phyloP scores from a whole-genome alignment of 2,888 invertebrate genomes.

The Tachina fera region DNA sequence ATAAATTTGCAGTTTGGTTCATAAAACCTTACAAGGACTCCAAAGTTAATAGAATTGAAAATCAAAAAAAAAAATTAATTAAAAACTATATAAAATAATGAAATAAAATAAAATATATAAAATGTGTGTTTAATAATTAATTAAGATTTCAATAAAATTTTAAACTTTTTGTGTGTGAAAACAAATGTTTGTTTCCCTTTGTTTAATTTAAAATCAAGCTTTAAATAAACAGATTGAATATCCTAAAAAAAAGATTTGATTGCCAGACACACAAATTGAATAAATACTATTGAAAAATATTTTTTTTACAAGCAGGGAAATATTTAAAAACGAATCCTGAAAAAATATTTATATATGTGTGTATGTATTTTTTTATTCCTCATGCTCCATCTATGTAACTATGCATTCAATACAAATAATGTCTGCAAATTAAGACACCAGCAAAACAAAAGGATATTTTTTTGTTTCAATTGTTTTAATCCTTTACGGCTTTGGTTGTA shows the following conservation, averaged over 20 bases:
- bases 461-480: conserved; percentile 18
- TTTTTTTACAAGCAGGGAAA: background rate
- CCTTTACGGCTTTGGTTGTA: conserved; percentile 28
- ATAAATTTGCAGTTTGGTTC: conserved; percentile 34
- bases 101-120: background rate
- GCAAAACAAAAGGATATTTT: conserved; percentile 47
- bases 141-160: conserved; percentile 15
- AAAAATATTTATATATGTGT: conserved; percentile 14
- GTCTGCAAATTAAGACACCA: conserved; percentile 62
- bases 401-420: conserved; percentile 26
- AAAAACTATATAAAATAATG: background rate
- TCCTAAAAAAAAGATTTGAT: conserved; percentile 34
- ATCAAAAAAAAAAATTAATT: background rate
- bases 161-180: background rate
- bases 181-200: conserved; percentile 17
- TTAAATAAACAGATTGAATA: conserved; percentile 12
- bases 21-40: conserved; percentile 54
- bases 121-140: too few relatives aligned
- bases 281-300: conserved; percentile 1
- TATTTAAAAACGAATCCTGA: background rate
- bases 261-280: conserved; percentile 56
- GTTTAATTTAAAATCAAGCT: conserved; percentile 7
- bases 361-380: conserved; percentile 18
- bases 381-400: background rate
- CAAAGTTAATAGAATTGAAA: background rate